Percentiles rank a stretch among this genome's conserved stretches.
Conservation (phyloP, 37 sponge, comb jelly and placozoan genomes). For the Cladorhizidae sp. region DNA sequence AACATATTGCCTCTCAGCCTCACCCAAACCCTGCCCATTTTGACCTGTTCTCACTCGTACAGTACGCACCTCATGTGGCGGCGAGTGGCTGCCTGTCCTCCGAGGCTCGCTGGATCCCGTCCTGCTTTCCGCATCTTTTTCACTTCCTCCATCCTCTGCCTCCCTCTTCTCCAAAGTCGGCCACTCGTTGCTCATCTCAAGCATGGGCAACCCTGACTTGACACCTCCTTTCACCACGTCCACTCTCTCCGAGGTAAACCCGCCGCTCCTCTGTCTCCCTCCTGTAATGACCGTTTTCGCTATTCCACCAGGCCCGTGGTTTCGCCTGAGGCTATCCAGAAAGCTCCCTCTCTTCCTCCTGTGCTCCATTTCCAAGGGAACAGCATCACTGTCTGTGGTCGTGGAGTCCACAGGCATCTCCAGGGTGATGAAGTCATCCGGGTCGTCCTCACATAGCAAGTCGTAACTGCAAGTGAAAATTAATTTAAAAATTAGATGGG, state of each 20-base stretch:
- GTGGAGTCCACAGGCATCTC: conserved; percentile 25
- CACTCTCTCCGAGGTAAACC: not conserved
- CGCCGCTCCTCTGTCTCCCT: not conserved
- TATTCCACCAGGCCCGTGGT: not conserved
- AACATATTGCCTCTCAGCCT: no score
- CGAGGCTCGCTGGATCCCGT: not conserved
- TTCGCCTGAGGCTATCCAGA: not conserved
- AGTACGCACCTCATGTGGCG: no score
- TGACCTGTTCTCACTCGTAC: no score
- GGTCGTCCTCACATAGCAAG: conserved; percentile 36
- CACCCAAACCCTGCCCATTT: no score
- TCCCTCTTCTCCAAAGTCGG: not conserved
- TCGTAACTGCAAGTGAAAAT: conserved; percentile 12
- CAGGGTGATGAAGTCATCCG: conserved; percentile 43
- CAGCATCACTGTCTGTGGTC: not conserved
- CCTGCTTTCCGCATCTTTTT: not conserved
- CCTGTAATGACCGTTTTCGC: not conserved
- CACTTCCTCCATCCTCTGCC: not conserved
- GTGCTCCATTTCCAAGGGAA: not conserved
- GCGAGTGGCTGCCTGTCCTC: not conserved
- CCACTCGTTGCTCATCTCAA: not conserved
- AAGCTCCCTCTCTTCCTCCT: not conserved
- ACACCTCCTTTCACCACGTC: not conserved
- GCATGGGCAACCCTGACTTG: not conserved
- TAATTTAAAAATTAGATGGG: no score